Evolutionary conservation across 2,113 vertebrate species (phyloP), one percentile per base, ranked within the genome.

Genomic region (Aspidoscelis tigris): DNA sequence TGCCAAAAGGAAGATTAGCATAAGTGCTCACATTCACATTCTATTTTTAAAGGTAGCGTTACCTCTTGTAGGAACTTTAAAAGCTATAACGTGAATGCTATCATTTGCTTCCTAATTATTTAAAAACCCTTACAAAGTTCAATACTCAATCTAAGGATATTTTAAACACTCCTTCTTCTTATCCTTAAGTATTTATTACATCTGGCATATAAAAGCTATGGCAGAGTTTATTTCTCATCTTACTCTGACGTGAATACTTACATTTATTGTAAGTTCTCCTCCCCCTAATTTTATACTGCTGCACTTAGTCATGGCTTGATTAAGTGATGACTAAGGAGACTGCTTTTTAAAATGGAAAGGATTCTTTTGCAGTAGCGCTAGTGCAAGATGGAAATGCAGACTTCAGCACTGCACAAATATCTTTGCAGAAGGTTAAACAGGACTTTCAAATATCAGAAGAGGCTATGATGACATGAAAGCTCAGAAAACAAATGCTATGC

Each of bases 21-120:
- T 95, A 96, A 95, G 90, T 94, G 93, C 89, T 92, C 91, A 88
- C 79, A 89, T 91, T 96, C 90, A 94, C 90, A 93, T 92, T 93
- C 93, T 95, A 91, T 92, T 94, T 96, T 95, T 95, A 86, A 95
- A 95, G 94, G 93, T 93, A 93, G 88, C 94, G 89, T 90, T 95
- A 93, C 88, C 93, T 91, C 90, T 94, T 92, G 78, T 85, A 84
- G 89, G 89, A 95, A 93, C 89, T 93, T 93, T 90, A 89, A 90
- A 85, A 88, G 83, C 91, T 87, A 91, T 92, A 92, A 93, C 91
- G 91, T 91, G 91, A 91, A 93, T 93, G 88, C 89, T 86, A 84
- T 88, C 86, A 87, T 92, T 89, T 86, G 93, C 87, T 84, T 91
- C 88, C 92, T 88, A 89, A 80, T 0, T 0, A 10, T 64, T 76